Percentiles rank a stretch among this genome's conserved stretches.
These are phyloP conservation scores for Drosophila varians DNA, from an alignment of 1,140 invertebrate species.

Conservation along the genomic window DNA sequence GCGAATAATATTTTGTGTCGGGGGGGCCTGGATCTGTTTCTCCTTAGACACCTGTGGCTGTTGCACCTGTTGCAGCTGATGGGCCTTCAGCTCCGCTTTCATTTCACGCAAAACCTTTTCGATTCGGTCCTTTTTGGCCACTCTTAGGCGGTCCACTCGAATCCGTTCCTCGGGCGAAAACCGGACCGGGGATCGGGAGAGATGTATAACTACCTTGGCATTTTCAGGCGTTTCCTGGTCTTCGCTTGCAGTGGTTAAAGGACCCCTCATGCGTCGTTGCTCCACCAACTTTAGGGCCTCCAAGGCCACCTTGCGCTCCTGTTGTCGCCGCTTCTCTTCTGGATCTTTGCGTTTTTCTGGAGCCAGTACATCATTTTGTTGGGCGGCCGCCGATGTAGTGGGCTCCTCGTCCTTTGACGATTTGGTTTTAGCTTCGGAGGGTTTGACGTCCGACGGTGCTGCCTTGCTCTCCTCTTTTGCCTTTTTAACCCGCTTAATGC, in stretches of 20 bases:
- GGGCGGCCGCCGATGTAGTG: background rate
- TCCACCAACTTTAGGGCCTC: constrained; percentile 57
- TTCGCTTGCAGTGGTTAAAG: background rate
- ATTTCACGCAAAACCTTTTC: constrained; percentile 59
- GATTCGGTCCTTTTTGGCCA: constrained; percentile 46
- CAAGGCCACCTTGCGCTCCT: constrained; percentile 56
- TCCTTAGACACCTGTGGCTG: background rate
- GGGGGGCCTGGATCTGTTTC: background rate
- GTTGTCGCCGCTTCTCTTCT: constrained; percentile 49
- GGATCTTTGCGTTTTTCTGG: background rate
- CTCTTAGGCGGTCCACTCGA: constrained; percentile 40
- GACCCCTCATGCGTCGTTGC: constrained; percentile 49
- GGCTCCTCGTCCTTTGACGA: background rate
- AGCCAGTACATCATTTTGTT: background rate
- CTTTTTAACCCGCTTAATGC: constrained; percentile 2
- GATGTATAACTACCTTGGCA: constrained; percentile 15
- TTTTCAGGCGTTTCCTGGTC: background rate
- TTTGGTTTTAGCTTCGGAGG: background rate
- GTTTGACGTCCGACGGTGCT: background rate
- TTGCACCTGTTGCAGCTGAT: background rate
- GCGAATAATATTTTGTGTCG: background rate
- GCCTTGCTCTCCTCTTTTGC: background rate
- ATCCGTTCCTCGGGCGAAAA: constrained; percentile 43
- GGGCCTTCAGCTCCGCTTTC: constrained; percentile 12
- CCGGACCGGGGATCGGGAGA: constrained; percentile 34